These are phyloP conservation scores for Tanytarsus gracilentus DNA, from an alignment of 2,888 invertebrate species.

Conservation along the genomic window DNA sequence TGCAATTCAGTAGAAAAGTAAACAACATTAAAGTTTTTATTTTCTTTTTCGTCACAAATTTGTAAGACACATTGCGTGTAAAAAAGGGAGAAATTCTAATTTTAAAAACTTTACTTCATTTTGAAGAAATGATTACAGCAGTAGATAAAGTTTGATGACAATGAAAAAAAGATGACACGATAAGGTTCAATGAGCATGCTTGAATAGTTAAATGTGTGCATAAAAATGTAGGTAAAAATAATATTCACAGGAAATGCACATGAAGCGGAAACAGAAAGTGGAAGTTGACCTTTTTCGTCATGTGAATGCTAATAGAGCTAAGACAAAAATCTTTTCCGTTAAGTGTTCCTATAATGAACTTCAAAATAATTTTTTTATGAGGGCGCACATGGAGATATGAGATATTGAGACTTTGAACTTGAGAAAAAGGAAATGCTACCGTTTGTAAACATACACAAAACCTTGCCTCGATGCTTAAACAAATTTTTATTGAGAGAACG, in stretches of 20 bases:
- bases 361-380: not conserved
- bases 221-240: not conserved
- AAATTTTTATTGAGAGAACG: not conserved
- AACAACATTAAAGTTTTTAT: constrained; percentile 1
- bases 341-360: not conserved
- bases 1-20: constrained; percentile 24
- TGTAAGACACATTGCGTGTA: not conserved
- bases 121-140: too few species aligned
- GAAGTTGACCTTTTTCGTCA: not conserved
- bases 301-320: constrained; percentile 23
- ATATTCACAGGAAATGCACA: constrained; percentile 12
- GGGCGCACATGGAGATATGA: not conserved
- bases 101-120: not conserved
- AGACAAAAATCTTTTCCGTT: not conserved
- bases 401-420: too few species aligned
- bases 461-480: not conserved
- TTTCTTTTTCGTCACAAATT: not conserved
- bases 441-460: not conserved
- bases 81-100: not conserved
- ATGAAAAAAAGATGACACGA: too few species aligned
- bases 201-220: not conserved
- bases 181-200: too few species aligned
- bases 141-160: too few species aligned
- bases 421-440: not conserved
- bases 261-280: not conserved